Conservation (phyloP, 2,113 vertebrate genomes). For the Carollia perspicillata region DNA sequence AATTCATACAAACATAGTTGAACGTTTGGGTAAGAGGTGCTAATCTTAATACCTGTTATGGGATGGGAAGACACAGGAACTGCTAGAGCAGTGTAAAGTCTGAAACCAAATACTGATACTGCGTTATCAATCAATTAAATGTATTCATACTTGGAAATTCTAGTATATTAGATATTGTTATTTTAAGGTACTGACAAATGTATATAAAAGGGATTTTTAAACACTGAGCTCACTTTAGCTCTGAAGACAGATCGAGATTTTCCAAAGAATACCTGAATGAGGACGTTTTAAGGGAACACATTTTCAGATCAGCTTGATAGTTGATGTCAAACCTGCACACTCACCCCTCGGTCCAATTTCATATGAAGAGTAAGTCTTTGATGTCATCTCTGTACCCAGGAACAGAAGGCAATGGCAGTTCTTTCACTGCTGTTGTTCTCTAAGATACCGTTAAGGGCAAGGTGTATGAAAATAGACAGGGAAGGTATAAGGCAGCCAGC, state of each 20-base stretch:
- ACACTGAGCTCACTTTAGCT: not conserved
- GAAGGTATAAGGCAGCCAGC: not conserved
- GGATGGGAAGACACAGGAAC: not conserved
- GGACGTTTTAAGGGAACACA: not conserved
- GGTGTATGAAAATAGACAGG: not conserved
- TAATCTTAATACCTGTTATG: not conserved
- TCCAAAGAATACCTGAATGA: not conserved
- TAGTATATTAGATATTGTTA: not conserved
- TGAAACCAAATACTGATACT: not conserved
- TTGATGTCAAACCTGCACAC: not conserved
- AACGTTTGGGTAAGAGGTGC: not conserved
- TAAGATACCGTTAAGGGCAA: not conserved
- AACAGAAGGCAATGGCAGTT: not conserved
- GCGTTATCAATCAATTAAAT: not conserved
- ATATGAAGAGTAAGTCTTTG: not conserved
- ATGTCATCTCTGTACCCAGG: not conserved
- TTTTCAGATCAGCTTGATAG: not conserved
- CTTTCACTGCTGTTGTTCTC: not conserved
- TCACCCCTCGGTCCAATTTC: not conserved
- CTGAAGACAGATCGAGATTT: not conserved
- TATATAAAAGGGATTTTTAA: not conserved
- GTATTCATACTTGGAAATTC: not conserved
- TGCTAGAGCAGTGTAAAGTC: not conserved
- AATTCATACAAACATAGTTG: not conserved
- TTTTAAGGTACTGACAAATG: not conserved